These are phyloP conservation scores for Congeria kusceri DNA, from an alignment of 2,888 invertebrate genomes.

Conservation along the genomic window DNA sequence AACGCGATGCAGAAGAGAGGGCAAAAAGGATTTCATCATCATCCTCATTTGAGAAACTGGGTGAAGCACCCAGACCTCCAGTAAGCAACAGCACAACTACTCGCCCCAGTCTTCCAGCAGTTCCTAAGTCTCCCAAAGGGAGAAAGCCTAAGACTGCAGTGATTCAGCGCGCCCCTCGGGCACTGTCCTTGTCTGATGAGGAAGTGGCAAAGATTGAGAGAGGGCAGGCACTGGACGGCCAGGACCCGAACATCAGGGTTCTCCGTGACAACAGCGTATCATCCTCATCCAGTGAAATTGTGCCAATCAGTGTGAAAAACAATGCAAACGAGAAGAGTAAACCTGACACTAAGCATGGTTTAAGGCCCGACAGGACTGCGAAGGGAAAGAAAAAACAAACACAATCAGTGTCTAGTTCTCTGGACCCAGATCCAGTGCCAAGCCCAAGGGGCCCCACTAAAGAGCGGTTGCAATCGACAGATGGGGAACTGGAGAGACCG, in stretches of 20 bases:
- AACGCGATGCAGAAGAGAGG: conserved; percentile 76
- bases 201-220: conserved; percentile 63
- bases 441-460: conserved; percentile 14
- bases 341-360: conserved; percentile 52
- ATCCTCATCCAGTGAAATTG: conserved; percentile 62
- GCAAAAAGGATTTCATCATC: conserved; percentile 70
- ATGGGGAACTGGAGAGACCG: conserved; percentile 11
- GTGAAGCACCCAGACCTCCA: conserved; percentile 59
- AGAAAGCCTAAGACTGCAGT: conserved; percentile 68
- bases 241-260: conserved; percentile 51
- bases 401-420: conserved; percentile 49
- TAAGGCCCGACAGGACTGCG: conserved; percentile 56
- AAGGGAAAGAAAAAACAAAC: conserved; percentile 44
- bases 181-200: conserved; percentile 72
- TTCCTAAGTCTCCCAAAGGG: conserved; percentile 60
- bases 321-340: conserved; percentile 32
- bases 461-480: conserved; percentile 25
- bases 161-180: conserved; percentile 69
- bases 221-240: conserved; percentile 18
- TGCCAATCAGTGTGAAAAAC: conserved; percentile 38
- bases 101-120: conserved; percentile 67
- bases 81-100: conserved; percentile 35
- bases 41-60: conserved; percentile 59
- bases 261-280: conserved; percentile 45
- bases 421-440: conserved; percentile 43